Base-by-base conservation (phyloP, 2,797 vertebrate genomes). In the Falco cherrug region DNA sequence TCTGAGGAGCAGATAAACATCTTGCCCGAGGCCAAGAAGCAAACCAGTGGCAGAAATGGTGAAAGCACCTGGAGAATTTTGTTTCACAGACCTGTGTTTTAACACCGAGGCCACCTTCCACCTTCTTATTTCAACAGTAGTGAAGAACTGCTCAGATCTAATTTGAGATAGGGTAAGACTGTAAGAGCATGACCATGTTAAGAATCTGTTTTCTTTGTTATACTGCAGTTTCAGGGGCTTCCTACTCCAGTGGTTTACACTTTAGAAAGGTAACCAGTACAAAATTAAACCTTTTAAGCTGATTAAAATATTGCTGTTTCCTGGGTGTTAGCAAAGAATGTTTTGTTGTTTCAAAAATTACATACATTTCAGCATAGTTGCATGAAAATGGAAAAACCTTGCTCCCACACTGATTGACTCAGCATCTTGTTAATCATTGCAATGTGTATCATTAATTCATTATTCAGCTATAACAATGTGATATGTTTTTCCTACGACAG, bases 141-240 rank as follows among this genome's bases (percentile, higher is more conserved):
- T 84, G 69, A 92, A 93, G 69, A 88, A 67, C 51, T 81, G 59
- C 76, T 95, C 57, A 90, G 89, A 94, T 96, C 79, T 94, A 91
- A 94, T 96, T 92, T 91, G 79, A 94, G 92, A 97, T 92, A 96
- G 54, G 16, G 14, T 89, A 92, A 94, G 18, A 61, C 48, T 80
- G 11, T 94, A 92, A 93, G 35, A 95, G 60, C 81, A 87, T 68
- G 81, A 80, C 92, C 8, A 2, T 0, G 0, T 57, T 87, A 87
- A 85, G 59, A 94, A 86, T 68, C 87, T 61, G 16, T 61, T 91
- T 93, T 73, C 64, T 89, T 89, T 87, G 41, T 77, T 75, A 85
- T 6, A 41, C 31, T 63, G 22, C 53, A 73, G 16, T 89, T 95
- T 92, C 69, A 78, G 89, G 53, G 51, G 7, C 26, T 37, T 39